Conservation (phyloP, 2,888 invertebrate genomes). For the Koerneria pararmatus region DNA sequence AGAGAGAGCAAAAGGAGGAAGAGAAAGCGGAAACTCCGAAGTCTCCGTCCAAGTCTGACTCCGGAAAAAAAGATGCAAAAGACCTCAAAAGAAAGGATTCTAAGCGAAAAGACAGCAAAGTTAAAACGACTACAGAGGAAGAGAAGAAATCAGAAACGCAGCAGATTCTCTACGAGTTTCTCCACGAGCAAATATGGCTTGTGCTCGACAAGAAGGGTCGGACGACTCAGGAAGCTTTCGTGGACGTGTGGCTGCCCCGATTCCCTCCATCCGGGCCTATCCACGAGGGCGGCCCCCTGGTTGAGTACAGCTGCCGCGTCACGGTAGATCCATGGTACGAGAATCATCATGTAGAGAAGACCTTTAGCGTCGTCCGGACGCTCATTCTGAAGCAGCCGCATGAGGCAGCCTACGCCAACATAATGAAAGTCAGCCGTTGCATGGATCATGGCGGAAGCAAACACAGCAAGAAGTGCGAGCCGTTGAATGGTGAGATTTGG, state of each 20-base stretch:
- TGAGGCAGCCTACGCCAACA: conserved; percentile 33
- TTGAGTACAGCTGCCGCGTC: conserved; percentile 40
- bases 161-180: conserved; percentile 39
- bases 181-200: conserved; percentile 45
- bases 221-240: conserved; percentile 19
- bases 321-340: conserved; percentile 46
- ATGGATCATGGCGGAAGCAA: conserved; percentile 24
- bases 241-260: conserved; percentile 45
- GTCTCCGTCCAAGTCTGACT: background rate
- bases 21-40: conserved; percentile 10
- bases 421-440: conserved; percentile 31
- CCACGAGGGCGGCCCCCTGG: conserved; percentile 28
- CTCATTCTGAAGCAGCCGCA: conserved; percentile 42
- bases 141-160: no score
- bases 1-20: conserved; percentile 9
- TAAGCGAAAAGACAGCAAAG: no score
- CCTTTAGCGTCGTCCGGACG: conserved; percentile 34
- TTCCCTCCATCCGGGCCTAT: conserved; percentile 44
- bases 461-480: conserved; percentile 39
- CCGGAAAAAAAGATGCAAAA: background rate
- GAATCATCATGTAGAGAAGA: conserved; percentile 39
- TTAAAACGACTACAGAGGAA: no score
- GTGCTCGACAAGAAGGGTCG: conserved; percentile 27
- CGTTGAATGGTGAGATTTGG: conserved; percentile 39
- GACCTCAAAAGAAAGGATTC: background rate